These are phyloP conservation scores for Leptodactylus fuscus DNA, from an alignment of 2,113 vertebrate genomes.

Conservation along the genomic window DNA sequence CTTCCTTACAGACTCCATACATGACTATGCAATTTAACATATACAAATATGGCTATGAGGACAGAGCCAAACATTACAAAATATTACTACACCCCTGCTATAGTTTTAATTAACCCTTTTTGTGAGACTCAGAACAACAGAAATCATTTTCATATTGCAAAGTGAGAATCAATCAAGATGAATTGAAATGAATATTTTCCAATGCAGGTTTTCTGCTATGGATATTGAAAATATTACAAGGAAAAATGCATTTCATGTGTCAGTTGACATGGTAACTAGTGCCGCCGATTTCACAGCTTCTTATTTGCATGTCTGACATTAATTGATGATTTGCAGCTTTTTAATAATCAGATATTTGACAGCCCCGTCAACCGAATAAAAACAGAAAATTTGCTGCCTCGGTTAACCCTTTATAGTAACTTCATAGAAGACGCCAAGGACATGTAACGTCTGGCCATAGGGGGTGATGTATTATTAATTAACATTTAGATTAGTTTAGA, in stretches of 20 bases:
- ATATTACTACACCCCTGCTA: too few relatives aligned
- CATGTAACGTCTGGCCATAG: not conserved
- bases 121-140: not conserved
- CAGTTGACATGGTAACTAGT: conserved; percentile 50
- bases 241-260: conserved; percentile 7
- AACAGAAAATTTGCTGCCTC: conserved; percentile 15
- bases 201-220: not conserved
- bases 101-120: not conserved
- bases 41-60: too few relatives aligned
- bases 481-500: too few relatives aligned
- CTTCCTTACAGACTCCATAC: too few relatives aligned
- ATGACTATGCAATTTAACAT: too few relatives aligned
- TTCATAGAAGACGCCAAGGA: not conserved
- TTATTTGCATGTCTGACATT: conserved; percentile 51
- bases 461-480: not conserved
- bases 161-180: not conserved
- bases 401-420: conserved; percentile 22
- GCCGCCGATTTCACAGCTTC: conserved; percentile 39
- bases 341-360: conserved; percentile 54
- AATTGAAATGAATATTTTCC: not conserved
- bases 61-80: too few relatives aligned
- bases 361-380: conserved; percentile 31
- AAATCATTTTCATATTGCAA: not conserved
- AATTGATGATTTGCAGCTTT: conserved; percentile 54
- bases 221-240: conserved; percentile 26